These are phyloP conservation scores for Temnopleurus reevesii DNA, from an alignment of 53 echinoderm and acorn worm species.

Conservation along the genomic window DNA sequence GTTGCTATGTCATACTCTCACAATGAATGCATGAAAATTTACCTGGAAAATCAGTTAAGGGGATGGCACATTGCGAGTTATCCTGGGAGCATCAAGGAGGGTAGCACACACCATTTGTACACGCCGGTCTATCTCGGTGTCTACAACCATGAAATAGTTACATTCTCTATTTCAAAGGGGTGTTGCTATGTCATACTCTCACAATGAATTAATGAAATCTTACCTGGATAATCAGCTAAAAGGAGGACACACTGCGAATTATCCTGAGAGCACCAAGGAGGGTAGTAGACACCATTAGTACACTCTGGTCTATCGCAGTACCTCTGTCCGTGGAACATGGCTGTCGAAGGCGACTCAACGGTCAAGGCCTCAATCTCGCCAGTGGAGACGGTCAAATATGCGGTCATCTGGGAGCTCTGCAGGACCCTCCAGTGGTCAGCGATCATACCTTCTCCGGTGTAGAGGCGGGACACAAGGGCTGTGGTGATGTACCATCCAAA, in stretches of 20 bases:
- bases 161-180: too few relatives aligned
- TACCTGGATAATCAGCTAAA: constrained; percentile 82
- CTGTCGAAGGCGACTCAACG: neutral
- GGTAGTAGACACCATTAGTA: constrained; percentile 67
- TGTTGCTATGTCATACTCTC: too few relatives aligned
- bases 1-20: too few relatives aligned
- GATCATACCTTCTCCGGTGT: constrained; percentile 65
- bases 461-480: constrained; percentile 65
- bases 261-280: constrained; percentile 62
- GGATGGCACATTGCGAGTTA: too few relatives aligned
- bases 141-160: too few relatives aligned
- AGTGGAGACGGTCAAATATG: constrained; percentile 52
- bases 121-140: too few relatives aligned
- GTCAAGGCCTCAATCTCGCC: constrained; percentile 58
- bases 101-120: too few relatives aligned
- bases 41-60: too few relatives aligned
- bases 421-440: constrained; percentile 91
- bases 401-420: constrained; percentile 58
- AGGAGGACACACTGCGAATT: constrained; percentile 69
- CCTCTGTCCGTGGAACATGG: constrained; percentile 1
- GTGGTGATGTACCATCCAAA: constrained; percentile 86
- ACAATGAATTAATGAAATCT: neutral
- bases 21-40: too few relatives aligned
- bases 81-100: too few relatives aligned
- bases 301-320: constrained; percentile 70